phyloP scores from a whole-genome alignment of 2,797 vertebrate species.

The Xenops minutus region DNA sequence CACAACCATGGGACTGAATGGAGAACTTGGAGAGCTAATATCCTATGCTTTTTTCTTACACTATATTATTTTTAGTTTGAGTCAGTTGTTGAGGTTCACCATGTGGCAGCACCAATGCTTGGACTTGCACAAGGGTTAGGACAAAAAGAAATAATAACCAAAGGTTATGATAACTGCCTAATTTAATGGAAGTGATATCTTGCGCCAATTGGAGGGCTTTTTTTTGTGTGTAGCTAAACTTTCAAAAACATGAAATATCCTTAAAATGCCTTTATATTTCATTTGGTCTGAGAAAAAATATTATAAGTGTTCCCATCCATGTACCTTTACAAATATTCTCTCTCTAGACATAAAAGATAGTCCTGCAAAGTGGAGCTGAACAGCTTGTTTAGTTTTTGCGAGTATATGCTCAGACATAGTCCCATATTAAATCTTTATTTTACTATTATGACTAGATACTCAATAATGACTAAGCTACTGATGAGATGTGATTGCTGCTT shows the following conservation, averaged over 20 bases:
- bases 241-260: neutral
- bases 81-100: neutral
- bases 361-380: neutral
- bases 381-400: neutral
- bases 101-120: neutral
- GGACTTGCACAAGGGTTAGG: neutral
- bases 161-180: neutral
- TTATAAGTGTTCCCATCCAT: neutral
- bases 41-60: neutral
- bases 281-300: neutral
- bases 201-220: neutral
- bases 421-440: constrained; percentile 32
- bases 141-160: neutral
- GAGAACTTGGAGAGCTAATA: neutral
- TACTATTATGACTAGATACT: constrained; percentile 47
- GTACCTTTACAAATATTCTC: neutral
- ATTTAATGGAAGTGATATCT: neutral
- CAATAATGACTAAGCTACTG: constrained; percentile 42
- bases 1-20: neutral
- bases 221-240: neutral
- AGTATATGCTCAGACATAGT: neutral
- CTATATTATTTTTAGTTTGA: neutral
- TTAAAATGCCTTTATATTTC: neutral
- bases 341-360: neutral
- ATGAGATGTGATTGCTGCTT: constrained; percentile 57